Evolutionary conservation across 2,113 vertebrate species (phyloP), one percentile per base, ranked within the genome.

Genomic region (Anhinga anhinga): DNA sequence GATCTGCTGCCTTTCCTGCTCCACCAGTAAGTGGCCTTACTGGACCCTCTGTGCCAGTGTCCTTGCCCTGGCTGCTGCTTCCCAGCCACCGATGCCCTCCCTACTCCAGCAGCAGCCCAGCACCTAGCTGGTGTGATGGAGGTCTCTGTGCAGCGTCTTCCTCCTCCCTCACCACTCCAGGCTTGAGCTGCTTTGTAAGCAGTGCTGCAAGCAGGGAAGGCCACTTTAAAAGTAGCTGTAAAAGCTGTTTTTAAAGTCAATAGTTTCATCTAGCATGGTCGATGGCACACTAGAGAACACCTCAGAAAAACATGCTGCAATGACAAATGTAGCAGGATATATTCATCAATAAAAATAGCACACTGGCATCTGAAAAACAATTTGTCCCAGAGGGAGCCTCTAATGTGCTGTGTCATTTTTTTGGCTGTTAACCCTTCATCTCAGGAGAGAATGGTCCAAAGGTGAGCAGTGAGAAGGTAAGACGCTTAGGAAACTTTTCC

Each of bases 311-410:
- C 14, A 10, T n/a, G 7, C 15, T 26, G 40, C 36, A n/a, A 20
- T 19, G 22, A 50, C 11, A 50, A 76, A 62, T 0, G 1, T 50
- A 40, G 18, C 0, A 1, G 36, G 21, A 45, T 74, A n/a, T 7
- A 15, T 52, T 65, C 4, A 21, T 78, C 20, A 38, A 16, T 70
- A 56, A 52, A 91, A 56, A 56, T 7, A 56, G 36, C 40, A 77
- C 6, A 15, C 16, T 81, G 63, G 18, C 36, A 53, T 29, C 34
- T 56, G 53, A 84, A 63, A 81, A 81, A 63, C 36, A 36, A 0
- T 81, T 61, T 93, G 49, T 30, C 40, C 12, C 11, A 38, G 14
- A 16, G 7, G 40, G 8, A 91, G 7, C 16, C 11, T 88, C 16
- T 71, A 52, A 40, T 8, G 5, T 78, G 18, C 13, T 61, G 9